phyloP scores from a whole-genome alignment of 2,113 vertebrate genomes.

The Callipepla squamata region DNA sequence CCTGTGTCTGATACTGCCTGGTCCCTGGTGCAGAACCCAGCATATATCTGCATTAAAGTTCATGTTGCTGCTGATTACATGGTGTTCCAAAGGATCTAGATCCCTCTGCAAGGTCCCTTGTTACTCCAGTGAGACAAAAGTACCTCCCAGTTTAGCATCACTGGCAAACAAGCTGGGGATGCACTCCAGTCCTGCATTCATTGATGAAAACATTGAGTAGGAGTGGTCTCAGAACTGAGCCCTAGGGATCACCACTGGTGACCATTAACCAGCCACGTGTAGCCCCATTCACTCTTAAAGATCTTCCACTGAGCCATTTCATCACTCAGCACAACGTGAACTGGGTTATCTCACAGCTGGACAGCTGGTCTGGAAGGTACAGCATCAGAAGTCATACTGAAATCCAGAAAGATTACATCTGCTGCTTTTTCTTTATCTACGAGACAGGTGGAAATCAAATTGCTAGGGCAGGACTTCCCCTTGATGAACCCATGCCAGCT shows the following conservation, averaged over 20 bases:
- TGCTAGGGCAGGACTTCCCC: neutral
- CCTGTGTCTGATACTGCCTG: neutral
- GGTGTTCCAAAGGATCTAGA: neutral
- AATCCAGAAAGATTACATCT: neutral
- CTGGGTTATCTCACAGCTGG: neutral
- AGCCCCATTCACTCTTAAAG: neutral
- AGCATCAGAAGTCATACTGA: neutral
- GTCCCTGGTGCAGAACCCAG: neutral
- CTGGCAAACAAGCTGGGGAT: neutral
- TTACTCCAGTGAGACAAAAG: neutral
- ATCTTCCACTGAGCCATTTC: neutral
- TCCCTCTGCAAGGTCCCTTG: neutral
- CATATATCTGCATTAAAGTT: neutral
- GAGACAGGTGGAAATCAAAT: neutral
- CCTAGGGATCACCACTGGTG: neutral
- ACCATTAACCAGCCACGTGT: neutral
- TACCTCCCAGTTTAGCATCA: neutral
- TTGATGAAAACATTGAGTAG: neutral
- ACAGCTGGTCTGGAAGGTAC: neutral
- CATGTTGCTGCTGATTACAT: neutral
- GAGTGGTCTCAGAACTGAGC: neutral
- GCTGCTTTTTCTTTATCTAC: neutral
- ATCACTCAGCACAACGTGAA: neutral
- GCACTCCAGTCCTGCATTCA: neutral
- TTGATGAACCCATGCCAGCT: neutral